Evolutionary conservation across 1,140 invertebrate genomes (phyloP), one percentile per base, ranked within the genome.

Genomic region (Brachionus paranguensis): DNA sequence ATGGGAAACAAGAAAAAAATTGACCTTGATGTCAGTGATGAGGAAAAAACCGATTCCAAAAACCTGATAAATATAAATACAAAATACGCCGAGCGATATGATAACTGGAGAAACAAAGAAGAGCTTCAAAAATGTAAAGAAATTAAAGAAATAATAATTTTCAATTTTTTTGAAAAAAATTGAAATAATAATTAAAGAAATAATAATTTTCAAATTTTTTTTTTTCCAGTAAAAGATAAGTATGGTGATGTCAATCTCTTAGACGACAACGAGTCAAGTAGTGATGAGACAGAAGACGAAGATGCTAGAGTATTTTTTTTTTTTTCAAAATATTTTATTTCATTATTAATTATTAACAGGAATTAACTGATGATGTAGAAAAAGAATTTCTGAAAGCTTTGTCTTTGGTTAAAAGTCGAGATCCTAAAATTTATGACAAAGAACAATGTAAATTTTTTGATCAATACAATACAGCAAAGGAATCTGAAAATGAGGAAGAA

Each of bases 311-410:
- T 91, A 89, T 85, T 70, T 20, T 86, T 24, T 37, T 74, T 14
- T 12, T n/a, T 12, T 27, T 84, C 11, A 24, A 12, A 37, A 65
- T 84, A 14, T 47, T n/a, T 43, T 3, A 20, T 12, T 29, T 27
- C 68, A 3, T 43, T 29, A 33, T 43, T 20, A 20, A 68, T 37
- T 60, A 76, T 17, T 87, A 87, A 37, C 65, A 90, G 89, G 89
- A 87, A 81, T 87, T 90, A 85, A 88, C 89, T 84, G 88, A 91
- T 85, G 91, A 93, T 85, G 90, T 94, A 53, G 95, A 97, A 87
- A 93, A 93, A 86, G 92, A 94, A 76, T 97, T 97, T 89, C 93
- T 95, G 5, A 94, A 94, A 90, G 94, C 95, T 0, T 88, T 96
- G 0, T 91, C 95, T 1, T 93, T 92, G 83, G 88, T 98, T 6